phyloP scores from a whole-genome alignment of 2,797 vertebrate species.

The Lates japonicus region DNA sequence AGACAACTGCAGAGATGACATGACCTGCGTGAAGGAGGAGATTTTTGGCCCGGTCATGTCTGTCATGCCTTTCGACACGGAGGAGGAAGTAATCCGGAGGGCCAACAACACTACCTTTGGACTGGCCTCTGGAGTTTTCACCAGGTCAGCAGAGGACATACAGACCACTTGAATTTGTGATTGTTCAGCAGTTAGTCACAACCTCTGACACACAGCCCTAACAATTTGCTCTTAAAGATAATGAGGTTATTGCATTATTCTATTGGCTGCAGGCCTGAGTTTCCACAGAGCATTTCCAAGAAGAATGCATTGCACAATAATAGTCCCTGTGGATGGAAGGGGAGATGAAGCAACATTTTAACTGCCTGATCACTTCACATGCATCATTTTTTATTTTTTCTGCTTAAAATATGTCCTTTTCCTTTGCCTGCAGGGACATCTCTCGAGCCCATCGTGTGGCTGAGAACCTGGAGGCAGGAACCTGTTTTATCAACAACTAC shows the following conservation, averaged over 20 bases:
- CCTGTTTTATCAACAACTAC: constrained; percentile 98
- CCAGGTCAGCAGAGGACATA: constrained; percentile 85
- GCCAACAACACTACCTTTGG: constrained; percentile 94
- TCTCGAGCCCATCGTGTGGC: constrained; percentile 94
- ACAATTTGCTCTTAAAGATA: not conserved
- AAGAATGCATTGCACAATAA: not conserved
- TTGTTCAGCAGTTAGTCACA: constrained; percentile 9
- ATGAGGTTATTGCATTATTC: not conserved
- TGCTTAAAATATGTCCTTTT: not conserved
- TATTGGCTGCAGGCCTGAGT: not conserved
- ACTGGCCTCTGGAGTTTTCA: constrained; percentile 96
- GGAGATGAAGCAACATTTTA: not conserved
- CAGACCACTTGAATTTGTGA: not conserved
- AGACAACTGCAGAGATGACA: constrained; percentile 95
- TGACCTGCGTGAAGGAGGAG: constrained; percentile 97
- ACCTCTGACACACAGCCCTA: not conserved
- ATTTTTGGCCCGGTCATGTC: constrained; percentile 99
- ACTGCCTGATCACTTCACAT: not conserved
- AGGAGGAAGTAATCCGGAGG: constrained; percentile 92
- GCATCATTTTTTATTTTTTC: not conserved
- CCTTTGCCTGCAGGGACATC: constrained; percentile 87
- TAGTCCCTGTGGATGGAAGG: not conserved
- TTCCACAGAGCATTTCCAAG: not conserved
- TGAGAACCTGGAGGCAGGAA: constrained; percentile 92
- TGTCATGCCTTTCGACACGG: constrained; percentile 93